Conservation (phyloP, 2,113 vertebrate genomes). For the Anarhynchus alexandrinus region DNA sequence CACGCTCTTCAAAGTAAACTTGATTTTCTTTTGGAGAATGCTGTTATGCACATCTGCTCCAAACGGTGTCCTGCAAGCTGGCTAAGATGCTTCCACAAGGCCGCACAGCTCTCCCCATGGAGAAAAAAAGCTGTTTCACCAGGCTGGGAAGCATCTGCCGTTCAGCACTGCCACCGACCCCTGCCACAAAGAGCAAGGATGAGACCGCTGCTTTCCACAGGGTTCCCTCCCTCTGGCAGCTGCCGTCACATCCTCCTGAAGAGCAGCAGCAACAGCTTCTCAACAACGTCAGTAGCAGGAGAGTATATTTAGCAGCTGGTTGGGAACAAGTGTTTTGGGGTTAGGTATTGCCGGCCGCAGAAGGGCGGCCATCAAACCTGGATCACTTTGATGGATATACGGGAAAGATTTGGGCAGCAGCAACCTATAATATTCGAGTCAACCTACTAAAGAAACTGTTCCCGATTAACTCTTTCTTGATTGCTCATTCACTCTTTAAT, state of each 20-base stretch:
- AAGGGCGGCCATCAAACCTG: background rate
- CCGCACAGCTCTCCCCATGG: rapidly evolving
- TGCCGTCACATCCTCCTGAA: background rate
- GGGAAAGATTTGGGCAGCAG: background rate
- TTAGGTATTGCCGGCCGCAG: background rate
- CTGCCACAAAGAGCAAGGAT: background rate
- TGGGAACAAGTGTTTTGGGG: background rate
- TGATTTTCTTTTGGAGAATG: background rate
- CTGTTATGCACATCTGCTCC: background rate
- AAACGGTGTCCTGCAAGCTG: background rate
- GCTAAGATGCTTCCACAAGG: background rate
- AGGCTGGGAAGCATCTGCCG: background rate
- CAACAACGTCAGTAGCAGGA: rapidly evolving
- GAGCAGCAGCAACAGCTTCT: background rate
- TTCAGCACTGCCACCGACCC: background rate
- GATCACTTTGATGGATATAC: background rate
- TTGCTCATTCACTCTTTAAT: background rate
- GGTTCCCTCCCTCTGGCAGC: background rate
- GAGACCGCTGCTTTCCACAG: background rate
- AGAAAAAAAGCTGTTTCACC: background rate
- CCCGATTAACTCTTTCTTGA: background rate
- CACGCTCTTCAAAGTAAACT: background rate
- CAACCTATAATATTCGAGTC: background rate
- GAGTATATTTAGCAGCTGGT: background rate
- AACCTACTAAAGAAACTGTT: background rate